Evolutionary conservation across 64 coral and sea anemone genomes (phyloP), one percentile per base, ranked within the genome.

Genomic region (Montipora capricornis): DNA sequence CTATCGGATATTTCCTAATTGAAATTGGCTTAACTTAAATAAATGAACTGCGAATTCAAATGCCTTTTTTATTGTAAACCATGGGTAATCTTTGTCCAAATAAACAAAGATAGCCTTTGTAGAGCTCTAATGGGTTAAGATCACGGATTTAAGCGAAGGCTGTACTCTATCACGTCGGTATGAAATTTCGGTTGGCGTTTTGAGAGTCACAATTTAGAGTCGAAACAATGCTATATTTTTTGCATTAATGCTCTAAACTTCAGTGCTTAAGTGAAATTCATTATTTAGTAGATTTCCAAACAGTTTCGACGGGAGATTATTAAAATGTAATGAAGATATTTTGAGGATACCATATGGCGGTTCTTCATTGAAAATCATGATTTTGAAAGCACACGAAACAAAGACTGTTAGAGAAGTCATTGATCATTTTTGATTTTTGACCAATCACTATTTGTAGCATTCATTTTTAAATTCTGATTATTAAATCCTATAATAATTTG

Each of bases 291-390:
- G 84, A 81, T 75, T 88, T 85, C 50, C 77, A 91, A 88, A 92
- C 81, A 82, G 76, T 49, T 88, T 15, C 89, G 79, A 90, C 90
- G 84, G 94, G 90, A 79, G 90, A 88, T 88, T 92, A 95, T 95
- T 92, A 95, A 95, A 92, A 61, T 88, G 67, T 95, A 95, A 95
- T 95, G 84, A 95, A 95, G 94, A 71, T 91, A 92, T 92, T 87
- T 95, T 95, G 82, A 79, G 73, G 74, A 85, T 47, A 46, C 94
- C 94, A 95, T 92, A 90, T 95, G 94, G 90, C 76, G 82, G 47
- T 86, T 95, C 11, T 95, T 95, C 90, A 88, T 92, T 92, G 87
- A 86, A 71, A 86, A 71, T 95, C 83, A 68, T 44, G 92, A 47
- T 80, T 78, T 90, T 86, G 80, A 76, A 68, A 69, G 80, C 45